Base-by-base conservation (phyloP, 1,140 invertebrate genomes). In the Nomia melanderi region DNA sequence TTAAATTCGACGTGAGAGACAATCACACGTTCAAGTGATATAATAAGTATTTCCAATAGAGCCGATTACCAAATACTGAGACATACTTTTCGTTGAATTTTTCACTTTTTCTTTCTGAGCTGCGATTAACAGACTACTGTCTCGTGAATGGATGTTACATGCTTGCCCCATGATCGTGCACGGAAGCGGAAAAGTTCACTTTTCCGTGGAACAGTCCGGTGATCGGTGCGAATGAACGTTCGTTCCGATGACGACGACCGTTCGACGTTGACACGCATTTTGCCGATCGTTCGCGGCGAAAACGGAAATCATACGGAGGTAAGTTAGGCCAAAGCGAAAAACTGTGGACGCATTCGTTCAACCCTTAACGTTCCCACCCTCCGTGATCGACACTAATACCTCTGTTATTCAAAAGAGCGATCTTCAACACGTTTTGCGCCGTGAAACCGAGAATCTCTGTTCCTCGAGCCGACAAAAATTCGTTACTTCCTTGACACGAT, bases 251-350 rank as follows among this genome's bases (percentile, higher is more conserved):
- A 6, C 20, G 60, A 41, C 41, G 41, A 31, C 12, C 7, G 29
- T 31, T 25, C 20, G 41, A 62, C 29, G 27, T 36, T 25, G n/a
- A n/a, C 44, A 14, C 25, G 33, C 17, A 44, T 70, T n/a, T 23
- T 39, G 66, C 33, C 66, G 77, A 80, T 74, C 47, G 17, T 72
- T 59, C 23, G 36, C 64, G 56, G 76, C 25, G 36, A 75, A 64
- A 29, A 12, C 12, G 41, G 4, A 14, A 27, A 54, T 27, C 27
- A 12, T 47, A 60, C 50, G 2, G 64, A 70, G 27, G 71, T 2
- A 67, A 80, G 72, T 83, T 83, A 84, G 82, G 82, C 82, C 81
- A 84, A 78, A 80, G 81, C 77, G 81, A 84, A 64, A 63, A 79
- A 60, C 27, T 70, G 44, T 62, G n/a, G n/a, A 70, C 74, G 56